Percentiles rank a stretch among this genome's conserved stretches.
These are phyloP conservation scores for Ianthella basta DNA, from an alignment of 37 sponge, comb jelly and placozoan genomes.

Conservation along the genomic window DNA sequence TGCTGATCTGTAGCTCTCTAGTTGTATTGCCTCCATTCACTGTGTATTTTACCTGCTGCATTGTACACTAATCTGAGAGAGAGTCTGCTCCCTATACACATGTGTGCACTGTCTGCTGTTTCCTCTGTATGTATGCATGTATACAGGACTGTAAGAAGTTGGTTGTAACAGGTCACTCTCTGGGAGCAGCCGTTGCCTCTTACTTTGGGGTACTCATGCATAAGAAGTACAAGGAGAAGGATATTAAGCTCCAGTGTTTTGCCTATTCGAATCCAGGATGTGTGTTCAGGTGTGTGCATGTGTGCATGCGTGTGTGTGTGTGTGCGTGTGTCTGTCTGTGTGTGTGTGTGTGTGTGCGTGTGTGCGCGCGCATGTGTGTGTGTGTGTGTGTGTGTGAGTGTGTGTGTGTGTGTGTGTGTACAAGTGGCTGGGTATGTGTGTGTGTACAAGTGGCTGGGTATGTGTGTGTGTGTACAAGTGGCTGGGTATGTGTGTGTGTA, in stretches of 20 bases:
- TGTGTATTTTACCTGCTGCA: no score
- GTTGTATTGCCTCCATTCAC: no score
- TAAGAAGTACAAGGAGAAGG: background rate
- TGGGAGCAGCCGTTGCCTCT: background rate
- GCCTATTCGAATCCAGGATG: constrained; percentile 58
- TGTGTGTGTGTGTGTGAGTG: no score
- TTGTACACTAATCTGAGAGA: no score
- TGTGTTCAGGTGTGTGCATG: constrained; percentile 32
- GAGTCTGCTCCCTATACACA: no score
- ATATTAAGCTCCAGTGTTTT: constrained; percentile 37
- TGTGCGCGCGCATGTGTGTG: no score
- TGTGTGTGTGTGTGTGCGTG: no score
- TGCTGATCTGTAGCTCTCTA: no score
- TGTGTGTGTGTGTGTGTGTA: background rate
- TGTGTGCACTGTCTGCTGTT: no score
- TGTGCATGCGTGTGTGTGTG: no score
- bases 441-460: background rate
- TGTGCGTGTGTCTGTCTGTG: no score
- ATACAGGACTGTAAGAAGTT: constrained; percentile 15
- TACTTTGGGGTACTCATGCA: no score
- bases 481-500: constrained; percentile 34
- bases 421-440: background rate
- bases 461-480: background rate
- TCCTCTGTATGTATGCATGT: background rate
- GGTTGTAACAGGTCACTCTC: constrained; percentile 25